These are phyloP conservation scores for Blennius ocellaris DNA, from an alignment of 2,113 vertebrate genomes.

Conservation along the genomic window DNA sequence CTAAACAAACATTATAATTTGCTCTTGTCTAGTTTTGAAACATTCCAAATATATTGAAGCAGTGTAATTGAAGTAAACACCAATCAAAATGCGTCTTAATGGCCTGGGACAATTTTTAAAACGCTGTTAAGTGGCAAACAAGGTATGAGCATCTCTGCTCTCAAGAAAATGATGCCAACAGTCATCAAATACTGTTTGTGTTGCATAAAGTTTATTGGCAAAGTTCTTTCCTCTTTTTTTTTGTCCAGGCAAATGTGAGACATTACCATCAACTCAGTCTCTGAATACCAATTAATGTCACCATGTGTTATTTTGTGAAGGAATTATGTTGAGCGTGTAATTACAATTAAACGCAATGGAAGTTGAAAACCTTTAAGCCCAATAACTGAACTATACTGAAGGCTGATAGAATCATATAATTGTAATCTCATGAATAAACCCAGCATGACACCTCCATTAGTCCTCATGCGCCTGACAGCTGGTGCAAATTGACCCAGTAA, in stretches of 20 bases:
- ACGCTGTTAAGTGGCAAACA: no score
- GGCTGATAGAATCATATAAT: slow-evolving; percentile 44
- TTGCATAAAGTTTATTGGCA: background rate
- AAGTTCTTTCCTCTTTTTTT: background rate
- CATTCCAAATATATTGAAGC: no score
- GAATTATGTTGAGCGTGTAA: slow-evolving; percentile 11
- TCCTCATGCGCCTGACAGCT: slow-evolving; percentile 51
- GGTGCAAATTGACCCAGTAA: slow-evolving; percentile 47
- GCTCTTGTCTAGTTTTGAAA: no score
- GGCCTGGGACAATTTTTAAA: no score
- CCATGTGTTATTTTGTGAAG: slow-evolving; percentile 19
- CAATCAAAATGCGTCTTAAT: no score
- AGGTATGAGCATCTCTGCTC: no score
- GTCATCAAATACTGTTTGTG: background rate
- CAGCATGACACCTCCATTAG: slow-evolving; percentile 64
- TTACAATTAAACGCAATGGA: slow-evolving; percentile 26
- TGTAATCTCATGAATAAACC: slow-evolving; percentile 57
- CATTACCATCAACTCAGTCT: slow-evolving; percentile 12
- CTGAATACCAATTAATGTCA: slow-evolving; percentile 27
- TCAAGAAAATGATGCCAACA: background rate
- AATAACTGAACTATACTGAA: slow-evolving; percentile 36
- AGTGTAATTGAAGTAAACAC: no score
- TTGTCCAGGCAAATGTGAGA: slow-evolving; percentile 3
- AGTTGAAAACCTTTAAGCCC: slow-evolving; percentile 41
- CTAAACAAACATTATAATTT: no score